These are phyloP conservation scores for Formica selysi DNA, from an alignment of 1,140 invertebrate genomes.

Conservation along the genomic window DNA sequence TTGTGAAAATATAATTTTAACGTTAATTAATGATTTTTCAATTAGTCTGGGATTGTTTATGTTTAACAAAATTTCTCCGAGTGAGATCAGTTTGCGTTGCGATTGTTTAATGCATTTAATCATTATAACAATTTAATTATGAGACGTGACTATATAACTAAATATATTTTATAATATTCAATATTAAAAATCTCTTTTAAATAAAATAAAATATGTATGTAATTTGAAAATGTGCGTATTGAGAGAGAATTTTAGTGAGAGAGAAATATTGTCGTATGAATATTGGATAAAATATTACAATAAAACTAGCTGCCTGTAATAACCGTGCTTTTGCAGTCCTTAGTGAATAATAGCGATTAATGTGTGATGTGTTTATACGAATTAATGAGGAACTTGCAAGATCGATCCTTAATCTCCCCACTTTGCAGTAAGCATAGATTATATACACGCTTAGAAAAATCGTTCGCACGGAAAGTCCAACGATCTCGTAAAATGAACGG, in stretches of 20 bases:
- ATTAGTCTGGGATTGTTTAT: not conserved
- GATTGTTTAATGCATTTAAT: not conserved
- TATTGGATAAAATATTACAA: constrained; percentile 7
- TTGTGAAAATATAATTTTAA: not conserved
- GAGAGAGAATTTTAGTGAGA: not conserved
- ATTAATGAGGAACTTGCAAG: not conserved
- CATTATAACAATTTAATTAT: not conserved
- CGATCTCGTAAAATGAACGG: constrained; percentile 19
- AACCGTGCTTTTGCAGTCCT: not conserved
- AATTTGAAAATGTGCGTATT: not conserved
- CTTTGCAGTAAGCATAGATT: not conserved
- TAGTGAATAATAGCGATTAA: not conserved
- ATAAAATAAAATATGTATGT: constrained; percentile 1
- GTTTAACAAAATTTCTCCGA: not conserved
- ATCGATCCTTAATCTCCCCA: not conserved
- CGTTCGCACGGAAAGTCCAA: no score
- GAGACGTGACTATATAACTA: not conserved
- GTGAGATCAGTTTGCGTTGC: not conserved
- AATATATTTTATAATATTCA: not conserved
- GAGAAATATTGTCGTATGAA: not conserved
- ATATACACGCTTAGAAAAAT: not conserved
- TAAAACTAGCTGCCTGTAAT: not conserved
- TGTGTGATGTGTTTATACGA: constrained; percentile 1
- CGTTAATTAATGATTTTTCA: not conserved
- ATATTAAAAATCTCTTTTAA: not conserved